These are phyloP conservation scores for Cerceris ruficornis DNA, from an alignment of 2,888 invertebrate species.

Conservation along the genomic window DNA sequence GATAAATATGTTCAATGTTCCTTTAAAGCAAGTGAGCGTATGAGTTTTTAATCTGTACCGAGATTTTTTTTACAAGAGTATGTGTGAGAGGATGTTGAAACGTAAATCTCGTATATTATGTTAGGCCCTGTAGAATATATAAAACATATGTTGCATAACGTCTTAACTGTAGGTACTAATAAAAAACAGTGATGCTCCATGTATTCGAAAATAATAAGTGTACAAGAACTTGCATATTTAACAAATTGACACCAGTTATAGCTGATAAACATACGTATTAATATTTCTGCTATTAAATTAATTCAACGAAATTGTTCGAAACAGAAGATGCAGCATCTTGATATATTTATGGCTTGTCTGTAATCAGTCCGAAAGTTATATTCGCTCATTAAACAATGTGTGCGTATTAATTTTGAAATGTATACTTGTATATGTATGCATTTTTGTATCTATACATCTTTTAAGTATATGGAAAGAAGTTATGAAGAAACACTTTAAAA, in stretches of 20 bases:
- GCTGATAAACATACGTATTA: conserved; percentile 41
- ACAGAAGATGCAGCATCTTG: conserved; percentile 46
- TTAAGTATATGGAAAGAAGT: no score
- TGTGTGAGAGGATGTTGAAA: conserved; percentile 48
- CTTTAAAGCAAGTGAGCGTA: conserved; percentile 69
- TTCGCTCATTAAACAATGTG: conserved; percentile 58
- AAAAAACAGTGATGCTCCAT: conserved; percentile 74
- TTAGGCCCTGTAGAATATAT: conserved; percentile 25
- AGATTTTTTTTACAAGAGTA: conserved; percentile 40
- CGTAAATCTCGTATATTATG: conserved; percentile 24
- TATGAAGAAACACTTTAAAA: no score
- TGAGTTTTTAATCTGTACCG: conserved; percentile 54
- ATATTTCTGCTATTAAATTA: conserved; percentile 32
- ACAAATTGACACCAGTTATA: conserved; percentile 58
- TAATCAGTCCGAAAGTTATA: conserved; percentile 59
- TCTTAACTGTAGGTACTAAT: conserved; percentile 65
- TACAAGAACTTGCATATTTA: conserved; percentile 69
- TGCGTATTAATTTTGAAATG: not conserved
- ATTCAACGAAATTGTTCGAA: conserved; percentile 52
- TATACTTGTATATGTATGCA: not conserved
- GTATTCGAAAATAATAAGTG: conserved; percentile 68
- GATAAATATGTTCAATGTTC: conserved; percentile 73
- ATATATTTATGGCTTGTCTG: conserved; percentile 58
- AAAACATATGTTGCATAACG: conserved; percentile 39
- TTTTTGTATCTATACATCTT: no score